phyloP scores from a whole-genome alignment of 2,113 vertebrate species.

The Nymphicus hollandicus region DNA sequence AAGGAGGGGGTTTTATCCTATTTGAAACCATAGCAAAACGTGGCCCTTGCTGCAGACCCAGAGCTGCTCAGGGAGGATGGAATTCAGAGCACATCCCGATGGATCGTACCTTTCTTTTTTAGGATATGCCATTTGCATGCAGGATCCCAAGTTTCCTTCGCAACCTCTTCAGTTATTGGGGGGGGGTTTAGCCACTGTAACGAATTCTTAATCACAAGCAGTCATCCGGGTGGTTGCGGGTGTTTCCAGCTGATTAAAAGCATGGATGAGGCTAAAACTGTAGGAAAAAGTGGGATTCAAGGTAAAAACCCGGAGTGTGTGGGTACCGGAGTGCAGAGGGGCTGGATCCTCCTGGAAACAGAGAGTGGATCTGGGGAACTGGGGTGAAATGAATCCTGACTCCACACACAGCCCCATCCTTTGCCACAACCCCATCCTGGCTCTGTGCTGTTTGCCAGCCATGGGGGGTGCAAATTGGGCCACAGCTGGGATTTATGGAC shows the following conservation, averaged over 20 bases:
- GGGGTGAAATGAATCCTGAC: neutral
- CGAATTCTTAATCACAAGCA: neutral
- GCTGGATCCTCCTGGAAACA: too few relatives aligned
- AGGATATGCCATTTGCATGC: rapidly evolving
- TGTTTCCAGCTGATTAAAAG: neutral
- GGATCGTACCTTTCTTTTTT: neutral
- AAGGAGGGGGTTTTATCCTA: rapidly evolving
- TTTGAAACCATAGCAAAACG: rapidly evolving
- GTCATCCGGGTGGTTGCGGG: neutral
- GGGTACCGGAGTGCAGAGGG: rapidly evolving
- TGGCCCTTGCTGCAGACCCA: rapidly evolving
- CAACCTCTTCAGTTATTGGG: rapidly evolving
- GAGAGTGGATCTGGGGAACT: neutral
- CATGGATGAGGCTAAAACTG: neutral
- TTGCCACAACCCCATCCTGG: too few relatives aligned
- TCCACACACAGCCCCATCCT: neutral
- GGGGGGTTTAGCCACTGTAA: neutral
- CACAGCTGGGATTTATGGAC: neutral
- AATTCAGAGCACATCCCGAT: neutral
- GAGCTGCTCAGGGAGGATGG: rapidly evolving
- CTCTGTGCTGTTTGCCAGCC: neutral
- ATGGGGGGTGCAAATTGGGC: neutral
- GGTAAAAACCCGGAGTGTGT: rapidly evolving
- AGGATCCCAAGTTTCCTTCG: neutral
- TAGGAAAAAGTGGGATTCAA: neutral